Evolutionary conservation across 2,113 vertebrate genomes (phyloP).

Genomic region (Alligator mississippiensis): DNA sequence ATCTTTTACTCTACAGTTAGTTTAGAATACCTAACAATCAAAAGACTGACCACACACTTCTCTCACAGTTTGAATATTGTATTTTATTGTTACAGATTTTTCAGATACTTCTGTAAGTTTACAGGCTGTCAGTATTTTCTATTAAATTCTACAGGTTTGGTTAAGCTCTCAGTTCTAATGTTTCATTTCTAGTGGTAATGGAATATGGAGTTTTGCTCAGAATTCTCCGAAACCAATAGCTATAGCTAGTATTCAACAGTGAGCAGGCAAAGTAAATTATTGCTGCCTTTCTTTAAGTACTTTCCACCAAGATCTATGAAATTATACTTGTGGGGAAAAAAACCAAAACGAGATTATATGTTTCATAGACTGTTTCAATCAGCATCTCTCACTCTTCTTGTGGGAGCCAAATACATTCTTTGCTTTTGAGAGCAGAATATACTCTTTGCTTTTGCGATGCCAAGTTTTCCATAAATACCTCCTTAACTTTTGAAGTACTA

Average conservation of each 20-base stretch:
- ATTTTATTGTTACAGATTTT: not conserved
- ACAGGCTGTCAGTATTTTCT: not conserved
- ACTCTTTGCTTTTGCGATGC: not conserved
- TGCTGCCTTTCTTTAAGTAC: slow-evolving; percentile 33
- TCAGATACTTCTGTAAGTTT: not conserved
- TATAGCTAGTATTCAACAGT: slow-evolving; percentile 47
- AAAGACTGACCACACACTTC: not conserved
- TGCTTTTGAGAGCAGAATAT: not conserved
- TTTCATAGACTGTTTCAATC: slow-evolving; percentile 16
- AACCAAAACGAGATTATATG: not conserved
- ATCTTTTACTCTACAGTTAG: not conserved
- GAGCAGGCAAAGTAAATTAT: slow-evolving; percentile 54
- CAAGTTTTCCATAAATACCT: slow-evolving; percentile 14
- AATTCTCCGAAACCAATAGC: slow-evolving; percentile 25
- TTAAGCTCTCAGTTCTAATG: not conserved
- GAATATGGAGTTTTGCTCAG: slow-evolving; percentile 43
- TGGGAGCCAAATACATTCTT: not conserved
- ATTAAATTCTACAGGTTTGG: slow-evolving; percentile 22
- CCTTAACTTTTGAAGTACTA: slow-evolving; percentile 42
- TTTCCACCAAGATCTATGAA: slow-evolving; percentile 43
- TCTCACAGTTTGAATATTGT: not conserved
- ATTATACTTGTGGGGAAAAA: slow-evolving; percentile 65
- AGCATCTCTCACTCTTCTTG: slow-evolving; percentile 3
- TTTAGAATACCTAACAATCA: not conserved
- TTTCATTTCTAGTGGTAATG: slow-evolving; percentile 23